Percentiles rank a stretch among this genome's conserved stretches.
Conservation (phyloP, 2,113 vertebrate genomes). For the Rhynchomys soricoides region DNA sequence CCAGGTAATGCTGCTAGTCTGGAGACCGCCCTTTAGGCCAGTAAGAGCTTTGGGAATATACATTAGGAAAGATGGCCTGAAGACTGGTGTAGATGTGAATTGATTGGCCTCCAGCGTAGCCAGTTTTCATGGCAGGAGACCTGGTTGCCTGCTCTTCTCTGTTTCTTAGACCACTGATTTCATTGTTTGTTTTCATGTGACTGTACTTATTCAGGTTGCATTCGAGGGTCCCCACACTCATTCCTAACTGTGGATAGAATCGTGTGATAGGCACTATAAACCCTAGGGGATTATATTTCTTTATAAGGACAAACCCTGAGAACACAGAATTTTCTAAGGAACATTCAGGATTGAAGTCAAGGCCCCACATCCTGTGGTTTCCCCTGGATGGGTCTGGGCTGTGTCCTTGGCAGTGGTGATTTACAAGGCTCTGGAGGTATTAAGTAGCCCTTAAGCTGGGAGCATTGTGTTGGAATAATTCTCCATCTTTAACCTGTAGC, state of each 20-base stretch:
- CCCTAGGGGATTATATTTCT: not conserved
- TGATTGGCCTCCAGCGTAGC: not conserved
- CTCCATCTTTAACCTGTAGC: not conserved
- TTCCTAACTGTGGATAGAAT: not conserved
- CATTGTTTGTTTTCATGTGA: not conserved
- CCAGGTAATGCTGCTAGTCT: not conserved
- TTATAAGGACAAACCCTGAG: not conserved
- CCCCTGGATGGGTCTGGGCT: not conserved
- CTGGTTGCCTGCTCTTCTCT: not conserved
- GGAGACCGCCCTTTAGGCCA: not conserved
- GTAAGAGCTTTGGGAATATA: not conserved
- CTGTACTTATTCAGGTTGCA: not conserved
- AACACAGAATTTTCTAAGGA: conserved; percentile 32
- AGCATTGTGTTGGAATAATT: not conserved
- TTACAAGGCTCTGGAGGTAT: not conserved
- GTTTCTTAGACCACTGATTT: not conserved
- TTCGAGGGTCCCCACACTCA: not conserved
- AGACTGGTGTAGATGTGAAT: not conserved
- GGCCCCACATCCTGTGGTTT: not conserved
- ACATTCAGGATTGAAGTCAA: not conserved
- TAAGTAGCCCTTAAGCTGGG: not conserved
- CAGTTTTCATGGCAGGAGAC: not conserved
- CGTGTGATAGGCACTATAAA: not conserved
- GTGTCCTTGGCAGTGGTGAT: rapidly evolving
- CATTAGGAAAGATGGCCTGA: not conserved